These are phyloP conservation scores for Ancistrus triradiatus DNA, from an alignment of 2,113 vertebrate genomes.

Conservation along the genomic window DNA sequence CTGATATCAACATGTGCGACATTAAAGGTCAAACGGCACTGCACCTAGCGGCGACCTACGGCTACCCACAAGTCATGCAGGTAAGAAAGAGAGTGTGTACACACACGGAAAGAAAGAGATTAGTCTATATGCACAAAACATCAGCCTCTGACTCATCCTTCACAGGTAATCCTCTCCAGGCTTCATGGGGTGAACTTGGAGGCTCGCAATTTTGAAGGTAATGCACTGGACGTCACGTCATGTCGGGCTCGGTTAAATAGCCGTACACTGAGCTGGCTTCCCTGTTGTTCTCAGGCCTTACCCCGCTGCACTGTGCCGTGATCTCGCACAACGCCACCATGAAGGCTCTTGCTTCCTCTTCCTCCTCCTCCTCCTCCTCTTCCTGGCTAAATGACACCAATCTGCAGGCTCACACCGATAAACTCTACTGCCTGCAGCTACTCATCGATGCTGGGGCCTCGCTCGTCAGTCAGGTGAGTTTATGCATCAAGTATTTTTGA, in stretches of 20 bases:
- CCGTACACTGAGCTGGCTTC: too few relatives aligned
- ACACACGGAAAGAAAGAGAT: neutral
- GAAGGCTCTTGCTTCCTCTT: slow-evolving; percentile 49
- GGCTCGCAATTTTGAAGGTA: slow-evolving; percentile 85
- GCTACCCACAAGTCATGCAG: slow-evolving; percentile 74
- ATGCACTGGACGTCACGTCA: neutral
- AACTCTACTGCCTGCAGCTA: slow-evolving; percentile 71
- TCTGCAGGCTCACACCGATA: slow-evolving; percentile 59
- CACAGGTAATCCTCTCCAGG: slow-evolving; percentile 70
- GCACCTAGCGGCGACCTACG: slow-evolving; percentile 80
- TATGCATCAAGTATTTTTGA: neutral
- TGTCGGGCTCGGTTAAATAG: too few relatives aligned
- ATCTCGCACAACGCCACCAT: slow-evolving; percentile 75
- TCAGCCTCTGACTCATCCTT: slow-evolving; percentile 7
- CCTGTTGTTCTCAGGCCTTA: slow-evolving; percentile 71
- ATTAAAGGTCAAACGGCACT: slow-evolving; percentile 81
- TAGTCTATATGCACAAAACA: neutral
- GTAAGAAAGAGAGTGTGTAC: slow-evolving; percentile 54
- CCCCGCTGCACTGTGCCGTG: slow-evolving; percentile 81
- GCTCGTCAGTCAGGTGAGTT: slow-evolving; percentile 75
- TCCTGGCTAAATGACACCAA: slow-evolving; percentile 37
- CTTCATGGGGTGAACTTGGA: slow-evolving; percentile 71
- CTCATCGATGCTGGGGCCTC: slow-evolving; percentile 73
- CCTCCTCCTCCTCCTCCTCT: slow-evolving; percentile 28
- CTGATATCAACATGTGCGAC: slow-evolving; percentile 77